Conservation (phyloP, 2,113 vertebrate genomes). For the Cololabis saira region DNA sequence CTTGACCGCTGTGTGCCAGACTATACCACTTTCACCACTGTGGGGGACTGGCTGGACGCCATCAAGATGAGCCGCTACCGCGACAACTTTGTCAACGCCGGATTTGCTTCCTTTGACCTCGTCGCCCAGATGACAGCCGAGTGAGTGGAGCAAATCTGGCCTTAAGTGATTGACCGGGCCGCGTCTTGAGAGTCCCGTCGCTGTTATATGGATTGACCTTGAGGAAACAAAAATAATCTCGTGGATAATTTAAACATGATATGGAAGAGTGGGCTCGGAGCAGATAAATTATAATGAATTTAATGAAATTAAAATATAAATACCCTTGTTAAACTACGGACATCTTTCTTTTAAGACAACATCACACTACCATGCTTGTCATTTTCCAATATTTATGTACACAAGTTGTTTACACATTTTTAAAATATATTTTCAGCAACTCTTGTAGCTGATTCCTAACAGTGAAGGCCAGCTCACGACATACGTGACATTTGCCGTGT, state of each 20-base stretch:
- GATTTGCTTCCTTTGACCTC: conserved; percentile 97
- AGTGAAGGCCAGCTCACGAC: conserved; percentile 25
- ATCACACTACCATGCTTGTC: not conserved
- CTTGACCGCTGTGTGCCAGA: conserved; percentile 97
- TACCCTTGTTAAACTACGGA: not conserved
- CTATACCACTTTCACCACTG: conserved; percentile 98
- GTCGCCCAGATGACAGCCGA: conserved; percentile 99
- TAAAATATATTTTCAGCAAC: not conserved
- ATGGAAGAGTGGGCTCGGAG: conserved; percentile 12
- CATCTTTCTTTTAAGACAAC: not conserved
- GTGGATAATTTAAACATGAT: conserved; percentile 40
- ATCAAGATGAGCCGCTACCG: conserved; percentile 99
- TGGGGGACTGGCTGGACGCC: conserved; percentile 98
- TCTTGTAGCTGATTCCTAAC: not conserved
- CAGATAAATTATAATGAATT: not conserved
- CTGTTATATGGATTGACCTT: conserved; percentile 50
- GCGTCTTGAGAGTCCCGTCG: conserved; percentile 60
- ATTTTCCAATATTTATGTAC: conserved; percentile 3
- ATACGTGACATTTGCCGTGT: conserved; percentile 31
- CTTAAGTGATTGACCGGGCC: conserved; percentile 47
- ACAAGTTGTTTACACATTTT: not conserved
- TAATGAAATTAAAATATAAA: not conserved
- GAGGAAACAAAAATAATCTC: conserved; percentile 41
- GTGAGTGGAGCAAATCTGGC: conserved; percentile 85
- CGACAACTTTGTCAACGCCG: conserved; percentile 96